Conservation (phyloP, 1,140 invertebrate species). For the Bombus sibiricus region DNA sequence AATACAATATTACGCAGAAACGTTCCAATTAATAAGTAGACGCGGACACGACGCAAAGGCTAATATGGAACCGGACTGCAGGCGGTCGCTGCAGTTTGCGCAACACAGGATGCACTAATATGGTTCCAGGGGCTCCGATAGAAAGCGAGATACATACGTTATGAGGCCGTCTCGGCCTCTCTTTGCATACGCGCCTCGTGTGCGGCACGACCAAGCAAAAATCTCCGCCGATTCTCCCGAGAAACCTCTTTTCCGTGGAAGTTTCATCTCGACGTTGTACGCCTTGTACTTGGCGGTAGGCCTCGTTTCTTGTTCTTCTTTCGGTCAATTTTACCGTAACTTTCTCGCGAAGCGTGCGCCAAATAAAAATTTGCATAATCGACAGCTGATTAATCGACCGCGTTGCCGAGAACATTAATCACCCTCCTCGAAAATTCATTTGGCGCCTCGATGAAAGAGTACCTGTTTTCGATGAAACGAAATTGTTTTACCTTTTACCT, state of each 20-base stretch:
- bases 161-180: conserved; percentile 55
- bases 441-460: conserved; percentile 11
- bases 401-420: conserved; percentile 22
- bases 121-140: conserved; percentile 61
- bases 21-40: conserved; percentile 49
- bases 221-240: conserved; percentile 40
- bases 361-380: conserved; percentile 35
- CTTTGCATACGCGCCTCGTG: conserved; percentile 58
- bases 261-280: conserved; percentile 11
- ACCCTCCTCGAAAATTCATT: neutral
- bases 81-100: conserved; percentile 58
- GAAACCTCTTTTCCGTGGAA: conserved; percentile 39
- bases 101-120: conserved; percentile 69
- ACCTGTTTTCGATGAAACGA: neutral
- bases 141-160: conserved; percentile 70
- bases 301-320: conserved; percentile 29
- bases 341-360: conserved; percentile 23
- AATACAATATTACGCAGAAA: conserved; percentile 36
- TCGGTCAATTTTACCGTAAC: conserved; percentile 23
- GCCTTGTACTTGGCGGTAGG: neutral
- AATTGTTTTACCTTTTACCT: neutral
- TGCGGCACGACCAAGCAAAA: conserved; percentile 39
- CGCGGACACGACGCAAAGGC: conserved; percentile 35
- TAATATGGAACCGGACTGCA: conserved; percentile 62
- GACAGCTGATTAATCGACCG: conserved; percentile 22